phyloP scores from a whole-genome alignment of 2,113 vertebrate genomes.

The Chaenocephalus aceratus region DNA sequence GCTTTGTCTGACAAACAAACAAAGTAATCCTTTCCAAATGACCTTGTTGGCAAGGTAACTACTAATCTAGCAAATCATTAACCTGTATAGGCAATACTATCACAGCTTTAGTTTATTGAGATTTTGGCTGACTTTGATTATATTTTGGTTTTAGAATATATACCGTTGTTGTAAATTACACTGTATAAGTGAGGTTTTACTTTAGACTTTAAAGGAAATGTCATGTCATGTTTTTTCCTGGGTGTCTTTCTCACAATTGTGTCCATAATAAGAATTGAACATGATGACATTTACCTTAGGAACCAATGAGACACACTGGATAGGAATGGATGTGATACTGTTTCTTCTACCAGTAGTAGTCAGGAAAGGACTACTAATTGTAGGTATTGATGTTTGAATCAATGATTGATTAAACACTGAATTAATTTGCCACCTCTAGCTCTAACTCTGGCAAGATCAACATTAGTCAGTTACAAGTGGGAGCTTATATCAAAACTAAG shows the following conservation, averaged over 20 bases:
- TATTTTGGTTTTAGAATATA: neutral
- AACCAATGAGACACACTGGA: neutral
- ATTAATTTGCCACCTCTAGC: neutral
- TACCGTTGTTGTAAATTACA: neutral
- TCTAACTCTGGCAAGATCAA: neutral
- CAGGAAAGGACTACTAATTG: neutral
- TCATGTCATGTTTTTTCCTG: too few species aligned
- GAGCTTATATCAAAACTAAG: neutral
- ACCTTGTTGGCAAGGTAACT: neutral
- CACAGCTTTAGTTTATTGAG: neutral
- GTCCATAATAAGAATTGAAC: neutral
- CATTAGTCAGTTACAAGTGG: too few species aligned
- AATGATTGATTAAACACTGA: neutral
- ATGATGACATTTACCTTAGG: neutral
- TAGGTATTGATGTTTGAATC: neutral
- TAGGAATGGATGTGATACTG: neutral
- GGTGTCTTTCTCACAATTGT: too few species aligned
- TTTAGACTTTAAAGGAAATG: too few species aligned
- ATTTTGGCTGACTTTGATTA: neutral
- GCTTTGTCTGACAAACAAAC: too few species aligned
- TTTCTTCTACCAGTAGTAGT: neutral
- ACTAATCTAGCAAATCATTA: neutral
- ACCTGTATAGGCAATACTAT: neutral
- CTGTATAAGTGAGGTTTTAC: too few species aligned
- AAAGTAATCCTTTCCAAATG: too few species aligned